Conservation (phyloP, 1,140 invertebrate genomes). For the Prorops nasuta region DNA sequence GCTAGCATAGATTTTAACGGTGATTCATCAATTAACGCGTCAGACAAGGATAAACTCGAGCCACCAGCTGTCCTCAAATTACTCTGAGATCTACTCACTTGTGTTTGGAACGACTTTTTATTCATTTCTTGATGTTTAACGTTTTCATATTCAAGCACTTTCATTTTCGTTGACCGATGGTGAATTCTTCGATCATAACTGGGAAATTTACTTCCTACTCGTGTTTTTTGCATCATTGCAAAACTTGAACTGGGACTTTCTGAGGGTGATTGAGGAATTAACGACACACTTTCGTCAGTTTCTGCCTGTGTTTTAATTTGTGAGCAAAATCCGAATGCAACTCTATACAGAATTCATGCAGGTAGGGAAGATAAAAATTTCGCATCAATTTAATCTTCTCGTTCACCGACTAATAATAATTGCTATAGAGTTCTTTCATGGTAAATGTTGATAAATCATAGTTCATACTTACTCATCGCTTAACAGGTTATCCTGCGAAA, state of each 20-base stretch:
- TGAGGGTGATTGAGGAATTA: conserved; percentile 28
- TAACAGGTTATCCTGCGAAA: conserved; percentile 46
- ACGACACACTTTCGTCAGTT: conserved; percentile 35
- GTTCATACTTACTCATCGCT: conserved; percentile 65
- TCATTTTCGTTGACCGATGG: no score
- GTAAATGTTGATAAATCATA: not conserved
- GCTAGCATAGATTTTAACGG: conserved; percentile 54
- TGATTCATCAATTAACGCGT: conserved; percentile 41
- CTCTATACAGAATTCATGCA: conserved; percentile 39
- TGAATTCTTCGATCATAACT: no score
- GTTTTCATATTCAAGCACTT: no score
- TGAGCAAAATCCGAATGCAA: conserved; percentile 35
- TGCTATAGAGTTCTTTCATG: no score
- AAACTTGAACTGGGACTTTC: no score
- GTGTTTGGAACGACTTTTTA: no score
- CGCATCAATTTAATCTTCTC: conserved; percentile 21
- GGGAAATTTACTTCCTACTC: no score
- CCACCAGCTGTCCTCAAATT: no score
- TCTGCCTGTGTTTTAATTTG: conserved; percentile 35
- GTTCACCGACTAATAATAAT: no score
- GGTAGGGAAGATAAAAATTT: conserved; percentile 34
- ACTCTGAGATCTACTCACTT: no score
- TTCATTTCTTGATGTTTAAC: no score
- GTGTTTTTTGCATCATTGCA: no score
- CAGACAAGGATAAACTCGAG: conserved; percentile 35